Base-by-base conservation (phyloP, 1,140 invertebrate genomes). In the Macrotrachela quadricornifera region DNA sequence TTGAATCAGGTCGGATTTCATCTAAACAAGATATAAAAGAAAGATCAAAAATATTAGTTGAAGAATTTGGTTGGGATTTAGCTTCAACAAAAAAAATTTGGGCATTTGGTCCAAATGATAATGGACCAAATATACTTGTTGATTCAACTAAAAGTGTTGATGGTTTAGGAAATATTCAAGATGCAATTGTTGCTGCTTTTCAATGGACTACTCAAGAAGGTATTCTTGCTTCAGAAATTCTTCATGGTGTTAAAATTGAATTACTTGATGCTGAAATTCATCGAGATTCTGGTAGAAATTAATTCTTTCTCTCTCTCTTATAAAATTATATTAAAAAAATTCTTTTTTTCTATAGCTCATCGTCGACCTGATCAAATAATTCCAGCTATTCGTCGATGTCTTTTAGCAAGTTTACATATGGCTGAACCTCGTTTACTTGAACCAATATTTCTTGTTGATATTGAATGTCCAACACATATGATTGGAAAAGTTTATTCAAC, bases 281-380 rank as follows among this genome's bases (percentile, higher is more conserved):
- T 70, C 85, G 92, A 73, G 94, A 99, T 73, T 91, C 94, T 63
- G 21, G 21, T 30, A 30, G 2, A 30, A 30, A 30, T 30, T 4
- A 4, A 4, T 30, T 4, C 8, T 30, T 30, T 30, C 8, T 30
- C 8, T 30, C 2, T 97, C 97, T 73, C 94, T n/a, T n/a, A n/a
- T n/a, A n/a, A n/a, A n/a, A n/a, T n/a, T n/a, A n/a, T n/a, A n/a
- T n/a, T n/a, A n/a, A n/a, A n/a, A n/a, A n/a, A n/a, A 30, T 30
- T 4, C 8, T 30, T 30, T 4, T 30, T 30, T 30, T 30, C 8
- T 30, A 4, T 30, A 30, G 97, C 97, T 73, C 94, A 99, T 78
- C 82, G 94, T 77, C 91, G 92, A 73, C 92, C 91, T 79, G 92
- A 91, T 64, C 92, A 99, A 75, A 97, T 99, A 75, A 99, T 99